A percentile compares a stretch with the other conserved stretches of the same genome.
Conservation (phyloP, 2,113 vertebrate species). For the Entelurus aequoreus region DNA sequence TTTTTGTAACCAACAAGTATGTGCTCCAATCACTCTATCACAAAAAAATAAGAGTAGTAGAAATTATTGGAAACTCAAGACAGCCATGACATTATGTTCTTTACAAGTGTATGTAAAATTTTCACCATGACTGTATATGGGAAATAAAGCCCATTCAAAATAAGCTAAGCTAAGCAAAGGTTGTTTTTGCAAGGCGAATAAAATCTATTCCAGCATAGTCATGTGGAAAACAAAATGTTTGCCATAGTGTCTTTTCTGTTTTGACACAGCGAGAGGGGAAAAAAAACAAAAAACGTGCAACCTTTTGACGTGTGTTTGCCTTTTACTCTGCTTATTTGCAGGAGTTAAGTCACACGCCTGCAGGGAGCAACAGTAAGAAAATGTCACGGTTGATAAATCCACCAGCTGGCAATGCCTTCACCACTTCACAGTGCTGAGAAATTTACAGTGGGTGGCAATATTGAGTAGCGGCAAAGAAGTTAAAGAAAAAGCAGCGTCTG, state of each 20-base stretch:
- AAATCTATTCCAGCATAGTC: background rate
- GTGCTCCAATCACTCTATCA: too few relatives aligned
- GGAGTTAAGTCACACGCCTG: constrained; percentile 4
- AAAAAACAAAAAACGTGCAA: background rate
- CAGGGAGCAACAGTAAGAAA: background rate
- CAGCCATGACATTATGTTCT: too few relatives aligned
- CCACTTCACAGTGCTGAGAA: constrained; percentile 3
- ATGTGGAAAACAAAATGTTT: background rate
- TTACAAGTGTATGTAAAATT: too few relatives aligned
- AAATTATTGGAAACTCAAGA: too few relatives aligned
- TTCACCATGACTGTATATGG: too few relatives aligned
- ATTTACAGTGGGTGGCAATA: constrained; percentile 14
- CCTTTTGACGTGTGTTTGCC: background rate
- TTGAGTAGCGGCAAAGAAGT: constrained; percentile 18
- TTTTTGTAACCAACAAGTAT: too few relatives aligned
- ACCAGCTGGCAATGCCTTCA: constrained; percentile 4
- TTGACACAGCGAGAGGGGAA: background rate
- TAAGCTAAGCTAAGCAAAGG: background rate
- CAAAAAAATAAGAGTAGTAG: too few relatives aligned
- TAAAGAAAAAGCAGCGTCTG: constrained; percentile 9
- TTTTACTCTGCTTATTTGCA: constrained; percentile 11
- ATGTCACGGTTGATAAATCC: constrained; percentile 7
- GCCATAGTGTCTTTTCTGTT: background rate
- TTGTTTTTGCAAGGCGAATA: background rate
- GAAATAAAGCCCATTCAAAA: too few relatives aligned